Percentiles rank a stretch among this genome's conserved stretches.
Conservation (phyloP, 1,140 invertebrate genomes). For the Goniozus legneri region DNA sequence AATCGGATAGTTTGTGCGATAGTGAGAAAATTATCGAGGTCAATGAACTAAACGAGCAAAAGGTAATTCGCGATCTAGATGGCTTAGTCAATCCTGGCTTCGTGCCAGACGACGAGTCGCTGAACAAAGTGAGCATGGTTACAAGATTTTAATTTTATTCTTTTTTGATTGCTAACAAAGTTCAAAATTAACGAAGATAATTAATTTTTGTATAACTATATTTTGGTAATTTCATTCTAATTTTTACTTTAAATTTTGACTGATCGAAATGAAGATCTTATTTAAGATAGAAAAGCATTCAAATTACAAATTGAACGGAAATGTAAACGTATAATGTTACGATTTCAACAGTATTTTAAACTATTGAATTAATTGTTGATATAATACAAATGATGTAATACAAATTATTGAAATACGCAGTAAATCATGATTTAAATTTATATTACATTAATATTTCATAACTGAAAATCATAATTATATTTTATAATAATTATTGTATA, state of each 20-base stretch:
- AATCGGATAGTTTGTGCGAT: conserved; percentile 2
- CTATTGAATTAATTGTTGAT: no score
- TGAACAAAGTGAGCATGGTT: conserved; percentile 12
- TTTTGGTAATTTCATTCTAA: background rate
- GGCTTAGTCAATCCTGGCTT: conserved; percentile 30
- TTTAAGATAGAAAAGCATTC: no score
- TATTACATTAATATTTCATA: no score
- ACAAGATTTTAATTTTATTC: conserved; percentile 19
- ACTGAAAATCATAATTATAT: no score
- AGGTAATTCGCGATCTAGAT: background rate
- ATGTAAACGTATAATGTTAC: no score
- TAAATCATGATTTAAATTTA: no score
- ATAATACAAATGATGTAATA: no score
- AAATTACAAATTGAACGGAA: no score
- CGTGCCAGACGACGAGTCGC: conserved; percentile 15
- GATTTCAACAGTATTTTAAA: no score
- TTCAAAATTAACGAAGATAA: background rate
- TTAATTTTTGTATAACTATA: background rate
- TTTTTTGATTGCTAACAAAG: background rate
- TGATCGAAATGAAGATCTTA: background rate
- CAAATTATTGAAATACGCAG: no score
- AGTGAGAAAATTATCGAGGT: conserved; percentile 1
- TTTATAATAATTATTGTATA: no score
- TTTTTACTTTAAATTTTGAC: no score
- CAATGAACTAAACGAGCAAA: background rate